Evolutionary conservation across 2,888 invertebrate genomes (phyloP).

Genomic region (Phragmatobia fuliginosa): DNA sequence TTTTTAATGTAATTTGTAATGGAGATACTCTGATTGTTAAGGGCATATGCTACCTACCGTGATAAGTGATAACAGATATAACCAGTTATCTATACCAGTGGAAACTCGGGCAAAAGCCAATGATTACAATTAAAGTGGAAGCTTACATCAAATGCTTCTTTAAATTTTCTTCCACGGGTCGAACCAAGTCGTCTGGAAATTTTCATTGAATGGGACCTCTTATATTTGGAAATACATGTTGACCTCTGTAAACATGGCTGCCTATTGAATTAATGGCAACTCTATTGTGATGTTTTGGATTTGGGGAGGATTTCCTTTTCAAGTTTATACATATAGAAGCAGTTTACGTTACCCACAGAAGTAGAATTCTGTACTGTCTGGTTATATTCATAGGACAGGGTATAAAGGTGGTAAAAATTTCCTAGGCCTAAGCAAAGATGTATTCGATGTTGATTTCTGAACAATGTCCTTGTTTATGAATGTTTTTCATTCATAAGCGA

Average conservation of each 20-base stretch:
- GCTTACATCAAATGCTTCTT: not conserved
- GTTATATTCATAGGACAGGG: not conserved
- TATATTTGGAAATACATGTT: not conserved
- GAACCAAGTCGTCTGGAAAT: not conserved
- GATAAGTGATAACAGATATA: too few species aligned
- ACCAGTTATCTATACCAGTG: too few species aligned
- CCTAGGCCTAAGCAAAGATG: not conserved
- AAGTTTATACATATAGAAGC: not conserved
- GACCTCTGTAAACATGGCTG: not conserved
- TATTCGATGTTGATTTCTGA: not conserved
- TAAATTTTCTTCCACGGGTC: not conserved
- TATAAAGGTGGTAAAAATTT: not conserved
- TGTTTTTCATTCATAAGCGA: too few species aligned
- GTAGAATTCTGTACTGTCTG: not conserved
- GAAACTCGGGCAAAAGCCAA: too few species aligned
- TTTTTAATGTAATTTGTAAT: too few species aligned
- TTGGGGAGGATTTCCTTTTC: not conserved
- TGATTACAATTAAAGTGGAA: not conserved
- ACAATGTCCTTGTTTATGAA: too few species aligned
- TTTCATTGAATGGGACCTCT: not conserved
- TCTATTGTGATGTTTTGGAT: not conserved
- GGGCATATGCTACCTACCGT: too few species aligned
- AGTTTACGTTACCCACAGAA: not conserved
- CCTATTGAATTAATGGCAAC: not conserved
- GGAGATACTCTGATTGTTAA: too few species aligned